These are phyloP conservation scores for Mormyrus iriodes DNA, from an alignment of 2,113 vertebrate genomes.

Conservation along the genomic window DNA sequence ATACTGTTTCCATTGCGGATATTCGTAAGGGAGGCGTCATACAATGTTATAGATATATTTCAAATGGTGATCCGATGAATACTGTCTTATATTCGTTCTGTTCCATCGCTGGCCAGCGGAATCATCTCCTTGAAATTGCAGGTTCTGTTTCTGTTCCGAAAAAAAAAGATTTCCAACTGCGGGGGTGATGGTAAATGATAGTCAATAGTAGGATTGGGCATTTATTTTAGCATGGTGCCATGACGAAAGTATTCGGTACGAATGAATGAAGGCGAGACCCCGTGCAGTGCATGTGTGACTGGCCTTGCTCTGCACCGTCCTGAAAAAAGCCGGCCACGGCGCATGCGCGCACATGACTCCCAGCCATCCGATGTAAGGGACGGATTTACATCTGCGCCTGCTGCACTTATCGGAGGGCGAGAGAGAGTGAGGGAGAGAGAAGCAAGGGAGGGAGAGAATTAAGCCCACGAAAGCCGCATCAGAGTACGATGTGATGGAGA, in stretches of 20 bases:
- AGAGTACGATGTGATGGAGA: conserved; percentile 4
- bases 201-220: not conserved
- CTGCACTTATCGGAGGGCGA: conserved; percentile 44
- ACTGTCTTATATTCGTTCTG: not conserved
- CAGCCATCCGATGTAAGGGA: conserved; percentile 56
- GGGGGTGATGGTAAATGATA: not conserved
- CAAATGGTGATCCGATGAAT: not conserved
- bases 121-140: not conserved
- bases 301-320: conserved; percentile 16
- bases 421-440: conserved; percentile 27
- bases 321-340: conserved; percentile 35
- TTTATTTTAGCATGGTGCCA: not conserved
- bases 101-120: not conserved
- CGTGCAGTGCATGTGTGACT: conserved; percentile 11
- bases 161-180: not conserved
- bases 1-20: not conserved
- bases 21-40: not conserved
- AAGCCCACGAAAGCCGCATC: not conserved
- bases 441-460: conserved; percentile 16
- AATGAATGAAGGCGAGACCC: not conserved
- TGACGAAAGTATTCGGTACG: not conserved
- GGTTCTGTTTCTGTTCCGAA: not conserved
- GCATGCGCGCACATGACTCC: conserved; percentile 64
- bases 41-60: not conserved
- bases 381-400: conserved; percentile 49